Percentiles rank a stretch among this genome's conserved stretches.
Conservation (phyloP, 2,888 invertebrate genomes). For the Uloborus plumipes region DNA sequence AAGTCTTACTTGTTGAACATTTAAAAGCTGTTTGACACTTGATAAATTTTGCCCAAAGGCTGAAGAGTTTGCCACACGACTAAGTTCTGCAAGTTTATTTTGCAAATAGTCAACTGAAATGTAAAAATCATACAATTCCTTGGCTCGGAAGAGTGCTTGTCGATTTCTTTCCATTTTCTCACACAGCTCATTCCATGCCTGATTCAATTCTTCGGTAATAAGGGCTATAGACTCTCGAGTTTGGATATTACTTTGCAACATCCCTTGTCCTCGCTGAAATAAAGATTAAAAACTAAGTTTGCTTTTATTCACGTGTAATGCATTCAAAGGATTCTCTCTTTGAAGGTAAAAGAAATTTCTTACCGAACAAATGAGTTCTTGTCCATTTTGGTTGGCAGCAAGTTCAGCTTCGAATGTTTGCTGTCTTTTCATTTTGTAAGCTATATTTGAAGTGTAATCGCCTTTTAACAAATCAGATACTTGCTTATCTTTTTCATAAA, state of each 20-base stretch:
- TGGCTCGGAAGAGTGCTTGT: slow-evolving; percentile 85
- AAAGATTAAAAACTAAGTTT: slow-evolving; percentile 1
- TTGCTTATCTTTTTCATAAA: slow-evolving; percentile 90
- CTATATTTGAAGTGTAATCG: slow-evolving; percentile 84
- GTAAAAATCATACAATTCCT: slow-evolving; percentile 80
- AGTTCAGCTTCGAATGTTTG: slow-evolving; percentile 96
- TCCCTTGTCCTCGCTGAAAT: slow-evolving; percentile 77
- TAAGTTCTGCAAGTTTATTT: slow-evolving; percentile 88
- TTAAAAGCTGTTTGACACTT: slow-evolving; percentile 90
- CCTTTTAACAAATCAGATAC: slow-evolving; percentile 93
- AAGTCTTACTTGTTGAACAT: slow-evolving; percentile 81
- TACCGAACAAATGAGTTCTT: slow-evolving; percentile 84
- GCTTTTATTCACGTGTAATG: neutral
- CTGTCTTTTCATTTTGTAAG: slow-evolving; percentile 93
- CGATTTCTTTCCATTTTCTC: slow-evolving; percentile 79
- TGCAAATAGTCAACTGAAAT: slow-evolving; percentile 89
- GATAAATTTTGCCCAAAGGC: slow-evolving; percentile 90
- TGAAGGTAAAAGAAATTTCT: neutral
- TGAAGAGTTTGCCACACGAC: slow-evolving; percentile 80
- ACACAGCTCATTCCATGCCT: slow-evolving; percentile 82
- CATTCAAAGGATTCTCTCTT: no score
- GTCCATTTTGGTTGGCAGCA: slow-evolving; percentile 91
- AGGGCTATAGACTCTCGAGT: slow-evolving; percentile 73
- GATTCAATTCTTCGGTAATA: slow-evolving; percentile 80
- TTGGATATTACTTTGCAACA: slow-evolving; percentile 76